Base-by-base conservation (phyloP, 2,888 invertebrate genomes). In the Orchesella flavescens region DNA sequence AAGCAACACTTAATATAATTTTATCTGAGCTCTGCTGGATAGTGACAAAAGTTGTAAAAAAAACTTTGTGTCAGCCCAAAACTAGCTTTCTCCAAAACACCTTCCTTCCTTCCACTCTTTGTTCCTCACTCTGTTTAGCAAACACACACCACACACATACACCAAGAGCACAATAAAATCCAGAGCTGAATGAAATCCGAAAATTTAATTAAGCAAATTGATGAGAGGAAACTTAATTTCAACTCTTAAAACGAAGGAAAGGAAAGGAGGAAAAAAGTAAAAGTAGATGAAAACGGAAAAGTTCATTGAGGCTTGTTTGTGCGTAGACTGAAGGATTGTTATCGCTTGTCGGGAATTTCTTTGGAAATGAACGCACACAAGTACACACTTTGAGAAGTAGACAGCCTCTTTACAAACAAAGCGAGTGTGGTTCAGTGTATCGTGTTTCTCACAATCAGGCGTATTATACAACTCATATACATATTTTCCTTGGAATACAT, bases 141-240 rank as follows among this genome's bases (percentile, higher is more conserved):
- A n/a, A n/a, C n/a, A 19, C 59, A 61, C n/a, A 17, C 19, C 34
- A 55, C 23, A 43, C 13, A 55, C 21, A 17, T 43, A 73, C 21
- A 57, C 73, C 44, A n/a, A 83, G 49, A 75, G 76, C 61, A 71
- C 75, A 75, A 76, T 73, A 63, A 43, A 74, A 84, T 84, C 75
- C 68, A 23, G 55, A 76, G 84, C 44, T 77, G 81, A 84, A 81
- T 84, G 77, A 84, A 81, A 84, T 84, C 81, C 84, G 81, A 81
- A 84, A 84, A 84, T 83, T 83, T 83, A 83, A 83, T 83, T 83
- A 83, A 83, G 73, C 83, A 83, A 83, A 83, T 83, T 83, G 83
- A 83, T 83, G 83, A 83, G 83, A 83, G 83, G 77, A 83, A 83
- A 83, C 73, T 78, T 83, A 83, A 83, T 83, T 83, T 83, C 77